Conservation (phyloP, 1,140 invertebrate species). For the Drosophila biarmipes region DNA sequence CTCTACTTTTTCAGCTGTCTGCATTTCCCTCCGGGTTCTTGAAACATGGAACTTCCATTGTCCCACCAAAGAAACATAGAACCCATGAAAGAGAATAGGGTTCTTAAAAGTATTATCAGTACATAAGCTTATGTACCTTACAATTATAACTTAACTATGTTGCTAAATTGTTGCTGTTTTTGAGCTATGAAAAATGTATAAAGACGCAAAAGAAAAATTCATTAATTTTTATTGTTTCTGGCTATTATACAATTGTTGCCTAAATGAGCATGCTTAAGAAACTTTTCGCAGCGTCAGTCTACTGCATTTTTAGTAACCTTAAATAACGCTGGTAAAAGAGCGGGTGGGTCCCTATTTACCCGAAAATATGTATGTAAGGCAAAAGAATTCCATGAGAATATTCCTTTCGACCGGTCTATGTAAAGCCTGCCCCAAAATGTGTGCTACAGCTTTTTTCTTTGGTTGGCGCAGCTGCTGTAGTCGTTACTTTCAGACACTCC, state of each 20-base stretch:
- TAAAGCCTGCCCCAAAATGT: conserved; percentile 67
- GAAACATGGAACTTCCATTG: conserved; percentile 44
- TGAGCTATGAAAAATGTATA: no score
- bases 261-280: conserved; percentile 7
- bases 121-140: no score
- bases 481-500: conserved; percentile 75
- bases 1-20: conserved; percentile 26
- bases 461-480: conserved; percentile 19
- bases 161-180: no score
- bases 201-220: no score
- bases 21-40: conserved; percentile 2
- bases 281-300: conserved; percentile 27
- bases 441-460: conserved; percentile 67
- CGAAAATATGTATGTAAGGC: conserved; percentile 2
- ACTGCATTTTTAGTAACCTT: conserved; percentile 46
- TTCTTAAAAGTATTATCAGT: no score
- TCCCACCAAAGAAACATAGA: not conserved
- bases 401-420: conserved; percentile 15
- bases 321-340: not conserved
- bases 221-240: no score
- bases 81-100: no score
- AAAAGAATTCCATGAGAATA: conserved; percentile 9
- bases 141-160: no score
- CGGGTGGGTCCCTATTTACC: conserved; percentile 7
- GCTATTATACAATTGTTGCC: no score